These are phyloP conservation scores for Agriopis marginaria DNA, from an alignment of 2,888 invertebrate genomes.

Conservation along the genomic window DNA sequence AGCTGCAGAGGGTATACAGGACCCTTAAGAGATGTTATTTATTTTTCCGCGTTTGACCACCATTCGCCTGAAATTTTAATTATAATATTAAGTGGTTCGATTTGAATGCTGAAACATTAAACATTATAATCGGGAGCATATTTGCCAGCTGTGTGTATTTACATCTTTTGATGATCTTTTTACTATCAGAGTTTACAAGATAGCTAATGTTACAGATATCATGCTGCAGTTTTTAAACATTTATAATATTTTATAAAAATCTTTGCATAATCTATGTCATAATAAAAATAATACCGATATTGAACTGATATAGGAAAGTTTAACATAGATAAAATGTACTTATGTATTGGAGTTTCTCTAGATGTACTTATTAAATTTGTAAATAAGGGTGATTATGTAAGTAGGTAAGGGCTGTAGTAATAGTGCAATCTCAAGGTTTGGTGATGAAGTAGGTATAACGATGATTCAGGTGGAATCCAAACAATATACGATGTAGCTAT, in stretches of 20 bases:
- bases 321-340: conserved; percentile 11
- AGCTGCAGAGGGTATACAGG: too few relatives aligned
- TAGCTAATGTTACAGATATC: conserved; percentile 21
- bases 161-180: conserved; percentile 48
- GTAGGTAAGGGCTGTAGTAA: conserved; percentile 16
- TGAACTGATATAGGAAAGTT: conserved; percentile 34
- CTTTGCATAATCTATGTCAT: conserved; percentile 33
- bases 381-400: conserved; percentile 23
- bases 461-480: background rate
- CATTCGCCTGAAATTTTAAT: background rate
- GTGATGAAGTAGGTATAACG: background rate
- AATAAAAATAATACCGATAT: conserved; percentile 26
- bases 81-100: conserved; percentile 25
- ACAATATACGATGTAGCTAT: background rate
- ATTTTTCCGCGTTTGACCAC: too few relatives aligned
- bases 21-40: too few relatives aligned
- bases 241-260: conserved; percentile 27
- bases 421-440: conserved; percentile 22
- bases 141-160: conserved; percentile 44
- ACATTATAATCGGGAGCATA: conserved; percentile 46
- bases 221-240: conserved; percentile 24
- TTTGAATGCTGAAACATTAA: conserved; percentile 13
- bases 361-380: conserved; percentile 24
- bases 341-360: conserved; percentile 35
- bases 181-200: conserved; percentile 38